Base-by-base conservation (phyloP, 2,113 vertebrate genomes). In the Stegastes partitus region DNA sequence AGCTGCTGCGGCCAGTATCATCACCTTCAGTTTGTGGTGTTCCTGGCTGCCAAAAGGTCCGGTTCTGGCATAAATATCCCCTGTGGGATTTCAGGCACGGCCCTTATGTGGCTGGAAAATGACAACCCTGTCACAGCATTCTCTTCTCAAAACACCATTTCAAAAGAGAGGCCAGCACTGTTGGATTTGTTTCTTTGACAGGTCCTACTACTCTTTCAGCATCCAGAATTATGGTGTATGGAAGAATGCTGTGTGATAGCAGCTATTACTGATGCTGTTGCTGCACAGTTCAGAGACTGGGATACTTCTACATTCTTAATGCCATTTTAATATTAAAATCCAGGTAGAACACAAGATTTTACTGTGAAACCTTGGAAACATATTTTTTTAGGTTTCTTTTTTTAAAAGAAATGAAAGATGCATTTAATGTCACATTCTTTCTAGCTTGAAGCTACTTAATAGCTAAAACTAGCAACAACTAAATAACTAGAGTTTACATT, bases 91-190 rank as follows among this genome's bases (percentile, higher is more conserved):
- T 78, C 47, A 77, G 50, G 37, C 83, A 70, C 23, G 14, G 58
- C 39, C 31, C 63, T 59, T 44, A 70, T 81, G 87, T 84, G 90
- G 87, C 64, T 66, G 65, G 23, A 67, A 72, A 90, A 87, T 90
- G 63, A 87, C 79, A 79, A 77, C 19, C 65, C 31, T 77, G 78
- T 79, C 47, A 81, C 31, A 67, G 42, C 21, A n/a, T 16, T 56
- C 67, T 63, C n/a, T 4, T 66, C 47, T 63, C 67, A 65, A 81
- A 68, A 68, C 59, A 76, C 69, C 49, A 37, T 55, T 82, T 82
- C 11, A 66, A 69, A 83, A 76, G 50, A 72, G 15, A 81, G 16
- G 26, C 19, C 34, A 74, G 39, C 18, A 42, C 9, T 11, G 19
- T 9, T 26, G 39, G 53, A 66, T 55, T 50, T 26, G 28, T 73